A percentile compares a stretch with the other conserved stretches of the same genome.
Evolutionary conservation across 2,888 invertebrate species (phyloP).

Genomic region (Protophormia terraenovae): DNA sequence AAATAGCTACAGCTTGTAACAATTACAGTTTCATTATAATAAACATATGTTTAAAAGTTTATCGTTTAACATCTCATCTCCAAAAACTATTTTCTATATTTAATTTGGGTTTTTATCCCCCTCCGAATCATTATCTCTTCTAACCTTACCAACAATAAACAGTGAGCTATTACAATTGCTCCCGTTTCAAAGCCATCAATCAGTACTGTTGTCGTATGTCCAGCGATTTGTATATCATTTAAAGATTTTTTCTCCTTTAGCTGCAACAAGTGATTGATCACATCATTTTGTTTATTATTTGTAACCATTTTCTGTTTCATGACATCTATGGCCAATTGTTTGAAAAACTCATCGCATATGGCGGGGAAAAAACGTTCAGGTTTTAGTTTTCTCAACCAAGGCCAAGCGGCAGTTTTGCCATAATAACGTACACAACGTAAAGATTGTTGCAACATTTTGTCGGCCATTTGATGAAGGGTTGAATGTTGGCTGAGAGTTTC

Average conservation of each 20-base stretch:
- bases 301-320: constrained; percentile 62
- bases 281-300: constrained; percentile 67
- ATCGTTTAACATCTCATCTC: not conserved
- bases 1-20: not conserved
- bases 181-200: constrained; percentile 76
- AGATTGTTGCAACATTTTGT: constrained; percentile 68
- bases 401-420: constrained; percentile 70
- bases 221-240: constrained; percentile 71
- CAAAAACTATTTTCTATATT: not conserved
- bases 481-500: constrained; percentile 12
- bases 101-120: not conserved
- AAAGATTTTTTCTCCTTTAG: constrained; percentile 72
- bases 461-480: constrained; percentile 64
- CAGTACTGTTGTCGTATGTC: constrained; percentile 75
- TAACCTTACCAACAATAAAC: constrained; percentile 72
- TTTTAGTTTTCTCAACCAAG: constrained; percentile 69
- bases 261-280: constrained; percentile 73
- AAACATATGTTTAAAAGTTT: constrained; percentile 6
- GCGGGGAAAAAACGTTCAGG: constrained; percentile 71
- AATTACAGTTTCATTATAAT: not conserved
- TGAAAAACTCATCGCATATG: constrained; percentile 60
- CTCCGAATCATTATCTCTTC: no score
- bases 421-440: constrained; percentile 69
- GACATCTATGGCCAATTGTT: constrained; percentile 68
- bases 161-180: constrained; percentile 73